A percentile compares a stretch with the other conserved stretches of the same genome.
These are phyloP conservation scores for Drosophila atripex DNA, from an alignment of 2,888 invertebrate genomes.

Conservation along the genomic window DNA sequence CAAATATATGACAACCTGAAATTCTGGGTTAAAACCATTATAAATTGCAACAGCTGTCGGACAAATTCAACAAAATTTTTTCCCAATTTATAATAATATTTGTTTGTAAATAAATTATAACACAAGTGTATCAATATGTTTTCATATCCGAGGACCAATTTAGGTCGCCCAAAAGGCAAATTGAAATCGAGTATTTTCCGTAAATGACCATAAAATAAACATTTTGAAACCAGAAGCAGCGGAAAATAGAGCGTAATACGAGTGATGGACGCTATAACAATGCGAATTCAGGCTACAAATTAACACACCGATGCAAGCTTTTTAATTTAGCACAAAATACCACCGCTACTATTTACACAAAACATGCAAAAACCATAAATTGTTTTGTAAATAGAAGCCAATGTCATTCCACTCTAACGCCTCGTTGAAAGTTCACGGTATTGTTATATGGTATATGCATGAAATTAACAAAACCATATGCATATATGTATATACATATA, in stretches of 20 bases:
- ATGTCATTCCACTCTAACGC: constrained; percentile 18
- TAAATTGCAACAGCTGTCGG: background rate
- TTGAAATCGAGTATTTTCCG: constrained; percentile 19
- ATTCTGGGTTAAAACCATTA: constrained; percentile 6
- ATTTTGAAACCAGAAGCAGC: constrained; percentile 16
- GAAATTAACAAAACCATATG: constrained; percentile 18
- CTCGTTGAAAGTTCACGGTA: constrained; percentile 25
- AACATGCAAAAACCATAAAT: constrained; percentile 28
- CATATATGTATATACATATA: background rate
- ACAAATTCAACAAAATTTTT: background rate
- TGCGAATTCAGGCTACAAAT: constrained; percentile 51
- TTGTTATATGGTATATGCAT: too few species aligned
- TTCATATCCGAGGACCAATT: constrained; percentile 7
- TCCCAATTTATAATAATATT: background rate
- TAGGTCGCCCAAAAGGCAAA: constrained; percentile 8
- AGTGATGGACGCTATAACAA: constrained; percentile 17
- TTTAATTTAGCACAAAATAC: constrained; percentile 60
- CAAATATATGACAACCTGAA: constrained; percentile 14
- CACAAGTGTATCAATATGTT: constrained; percentile 11
- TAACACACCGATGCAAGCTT: constrained; percentile 50
- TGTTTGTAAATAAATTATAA: constrained; percentile 18
- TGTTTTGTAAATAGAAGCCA: constrained; percentile 8
- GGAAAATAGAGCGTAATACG: background rate
- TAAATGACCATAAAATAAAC: constrained; percentile 21
- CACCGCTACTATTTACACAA: constrained; percentile 42